Conservation (phyloP, 2,888 invertebrate genomes). For the Neelides folsomi region DNA sequence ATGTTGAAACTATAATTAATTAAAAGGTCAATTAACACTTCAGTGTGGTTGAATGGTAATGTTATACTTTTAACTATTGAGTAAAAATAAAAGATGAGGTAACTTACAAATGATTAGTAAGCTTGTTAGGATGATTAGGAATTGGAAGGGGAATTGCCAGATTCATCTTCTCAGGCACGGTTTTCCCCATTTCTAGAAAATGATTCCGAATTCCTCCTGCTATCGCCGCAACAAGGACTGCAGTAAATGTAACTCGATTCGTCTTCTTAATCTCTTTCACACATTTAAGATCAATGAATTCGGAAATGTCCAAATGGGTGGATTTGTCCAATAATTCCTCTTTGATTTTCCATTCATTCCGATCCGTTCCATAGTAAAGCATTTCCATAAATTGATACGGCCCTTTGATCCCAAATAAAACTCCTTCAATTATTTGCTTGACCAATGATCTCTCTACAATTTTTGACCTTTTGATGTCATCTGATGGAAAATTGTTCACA, state of each 20-base stretch:
- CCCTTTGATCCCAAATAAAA: slow-evolving; percentile 11
- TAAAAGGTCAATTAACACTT: background rate
- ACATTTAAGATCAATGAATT: slow-evolving; percentile 14
- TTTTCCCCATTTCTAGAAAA: slow-evolving; percentile 14
- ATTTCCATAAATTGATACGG: slow-evolving; percentile 19
- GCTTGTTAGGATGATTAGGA: slow-evolving; percentile 23
- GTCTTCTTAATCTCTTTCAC: slow-evolving; percentile 24
- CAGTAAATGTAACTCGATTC: slow-evolving; percentile 20
- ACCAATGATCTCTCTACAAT: slow-evolving; percentile 4
- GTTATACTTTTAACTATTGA: too few relatives aligned
- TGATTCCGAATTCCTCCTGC: slow-evolving; percentile 18
- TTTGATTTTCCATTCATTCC: slow-evolving; percentile 20
- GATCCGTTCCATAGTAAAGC: slow-evolving; percentile 15
- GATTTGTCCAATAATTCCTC: slow-evolving; percentile 8
- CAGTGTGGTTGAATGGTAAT: background rate
- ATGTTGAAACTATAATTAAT: background rate
- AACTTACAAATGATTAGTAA: slow-evolving; percentile 24
- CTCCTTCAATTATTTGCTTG: background rate
- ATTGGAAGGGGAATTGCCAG: slow-evolving; percentile 22
- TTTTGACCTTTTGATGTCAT: slow-evolving; percentile 10
- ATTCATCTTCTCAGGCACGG: slow-evolving; percentile 16
- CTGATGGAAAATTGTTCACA: slow-evolving; percentile 13
- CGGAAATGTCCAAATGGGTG: slow-evolving; percentile 13
- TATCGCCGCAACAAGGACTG: slow-evolving; percentile 18
- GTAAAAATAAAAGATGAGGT: background rate